phyloP scores from a whole-genome alignment of 2,888 invertebrate genomes.

The Cotesia congregata region DNA sequence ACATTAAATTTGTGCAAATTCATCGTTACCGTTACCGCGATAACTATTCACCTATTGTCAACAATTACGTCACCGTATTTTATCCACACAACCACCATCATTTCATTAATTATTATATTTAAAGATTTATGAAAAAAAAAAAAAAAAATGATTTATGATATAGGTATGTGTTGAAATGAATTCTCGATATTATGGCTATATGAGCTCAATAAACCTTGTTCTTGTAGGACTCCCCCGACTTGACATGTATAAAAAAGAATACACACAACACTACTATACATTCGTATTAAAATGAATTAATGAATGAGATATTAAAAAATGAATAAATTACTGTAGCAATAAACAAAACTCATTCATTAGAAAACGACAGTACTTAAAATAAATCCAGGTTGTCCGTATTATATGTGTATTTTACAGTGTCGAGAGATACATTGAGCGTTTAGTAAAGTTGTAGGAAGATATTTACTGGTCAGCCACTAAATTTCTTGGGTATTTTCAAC shows the following conservation, averaged over 20 bases:
- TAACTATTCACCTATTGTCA: too few relatives aligned
- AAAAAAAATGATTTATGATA: too few relatives aligned
- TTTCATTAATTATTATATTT: too few relatives aligned
- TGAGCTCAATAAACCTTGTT: background rate
- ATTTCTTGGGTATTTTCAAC: constrained; percentile 68
- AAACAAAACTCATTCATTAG: background rate
- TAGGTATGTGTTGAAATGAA: too few relatives aligned
- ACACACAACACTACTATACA: background rate
- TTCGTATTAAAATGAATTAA: background rate
- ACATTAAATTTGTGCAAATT: too few relatives aligned
- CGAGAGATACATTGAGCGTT: background rate
- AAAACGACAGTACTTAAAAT: background rate
- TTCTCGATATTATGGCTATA: too few relatives aligned
- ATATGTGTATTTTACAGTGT: background rate
- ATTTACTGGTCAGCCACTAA: constrained; percentile 67
- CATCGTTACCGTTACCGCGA: too few relatives aligned
- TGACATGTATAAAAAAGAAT: background rate
- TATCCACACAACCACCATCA: too few relatives aligned
- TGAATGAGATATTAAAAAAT: background rate
- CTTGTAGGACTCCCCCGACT: background rate
- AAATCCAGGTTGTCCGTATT: background rate
- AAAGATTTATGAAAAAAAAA: too few relatives aligned
- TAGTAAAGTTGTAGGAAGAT: constrained; percentile 50
- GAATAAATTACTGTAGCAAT: background rate
- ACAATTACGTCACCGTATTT: too few relatives aligned